Conservation (phyloP, 2,888 invertebrate genomes). For the Xanthorhoe designata region DNA sequence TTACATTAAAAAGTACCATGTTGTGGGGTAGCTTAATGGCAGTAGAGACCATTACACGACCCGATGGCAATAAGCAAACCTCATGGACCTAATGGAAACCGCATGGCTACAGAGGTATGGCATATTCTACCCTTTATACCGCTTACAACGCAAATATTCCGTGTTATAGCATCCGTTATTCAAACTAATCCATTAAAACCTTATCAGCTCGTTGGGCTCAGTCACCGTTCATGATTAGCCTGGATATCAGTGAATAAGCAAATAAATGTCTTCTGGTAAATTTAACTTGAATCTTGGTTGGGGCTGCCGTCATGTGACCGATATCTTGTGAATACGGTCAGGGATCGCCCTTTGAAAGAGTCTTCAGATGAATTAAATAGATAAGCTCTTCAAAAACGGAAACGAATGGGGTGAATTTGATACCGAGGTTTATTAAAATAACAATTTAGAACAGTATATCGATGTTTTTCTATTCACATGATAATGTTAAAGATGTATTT, state of each 20-base stretch:
- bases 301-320: conserved; percentile 78
- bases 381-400: conserved; percentile 77
- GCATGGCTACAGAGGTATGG: conserved; percentile 61
- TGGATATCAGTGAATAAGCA: conserved; percentile 71
- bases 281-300: conserved; percentile 79
- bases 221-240: conserved; percentile 73
- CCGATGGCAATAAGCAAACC: conserved; percentile 74
- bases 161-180: conserved; percentile 33
- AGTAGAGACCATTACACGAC: conserved; percentile 71
- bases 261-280: conserved; percentile 85
- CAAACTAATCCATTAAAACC: conserved; percentile 55
- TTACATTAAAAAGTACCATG: conserved; percentile 72
- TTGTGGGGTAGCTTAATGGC: conserved; percentile 75
- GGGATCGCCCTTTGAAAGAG: conserved; percentile 78
- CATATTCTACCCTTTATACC: conserved; percentile 23
- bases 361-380: conserved; percentile 83
- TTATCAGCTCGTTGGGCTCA: conserved; percentile 61
- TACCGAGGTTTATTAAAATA: conserved; percentile 24
- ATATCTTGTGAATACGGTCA: conserved; percentile 81
- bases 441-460: conserved; percentile 14
- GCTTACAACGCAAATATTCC: conserved; percentile 27
- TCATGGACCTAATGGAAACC: conserved; percentile 72
- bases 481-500: conserved; percentile 31
- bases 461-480: conserved; percentile 17
- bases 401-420: conserved; percentile 63